Conservation (phyloP, 2,888 invertebrate species). For the Salticus scenicus region DNA sequence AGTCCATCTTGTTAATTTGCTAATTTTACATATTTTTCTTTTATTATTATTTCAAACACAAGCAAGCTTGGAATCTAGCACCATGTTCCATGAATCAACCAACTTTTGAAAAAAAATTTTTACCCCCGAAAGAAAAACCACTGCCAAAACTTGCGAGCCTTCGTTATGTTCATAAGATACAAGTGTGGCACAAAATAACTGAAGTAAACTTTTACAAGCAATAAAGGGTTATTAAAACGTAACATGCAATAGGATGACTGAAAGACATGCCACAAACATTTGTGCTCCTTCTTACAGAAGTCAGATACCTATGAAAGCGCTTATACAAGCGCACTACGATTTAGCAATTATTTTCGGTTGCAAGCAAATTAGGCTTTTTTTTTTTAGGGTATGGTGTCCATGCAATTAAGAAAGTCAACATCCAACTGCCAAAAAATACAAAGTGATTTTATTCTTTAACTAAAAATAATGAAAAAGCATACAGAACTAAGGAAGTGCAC, state of each 20-base stretch:
- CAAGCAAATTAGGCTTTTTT: slow-evolving; percentile 35
- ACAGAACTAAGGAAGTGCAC: slow-evolving; percentile 42
- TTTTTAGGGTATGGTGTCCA: slow-evolving; percentile 39
- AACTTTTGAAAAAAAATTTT: neutral
- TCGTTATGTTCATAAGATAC: neutral
- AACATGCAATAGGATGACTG: neutral
- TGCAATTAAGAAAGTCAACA: slow-evolving; percentile 55
- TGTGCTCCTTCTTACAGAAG: slow-evolving; percentile 2
- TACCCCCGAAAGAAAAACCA: neutral
- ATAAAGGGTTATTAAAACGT: neutral
- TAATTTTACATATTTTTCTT: no score
- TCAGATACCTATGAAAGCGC: slow-evolving; percentile 8
- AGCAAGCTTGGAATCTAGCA: neutral
- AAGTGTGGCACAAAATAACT: neutral
- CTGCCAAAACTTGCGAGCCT: neutral
- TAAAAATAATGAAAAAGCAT: slow-evolving; percentile 31
- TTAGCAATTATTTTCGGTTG: neutral
- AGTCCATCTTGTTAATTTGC: no score
- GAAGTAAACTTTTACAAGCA: neutral
- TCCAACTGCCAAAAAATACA: slow-evolving; percentile 34
- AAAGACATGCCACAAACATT: slow-evolving; percentile 9
- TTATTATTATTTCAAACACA: neutral
- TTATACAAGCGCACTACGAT: slow-evolving; percentile 4
- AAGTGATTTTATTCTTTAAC: slow-evolving; percentile 42
- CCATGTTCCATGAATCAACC: neutral